phyloP scores from a whole-genome alignment of 1,140 invertebrate genomes.

The Halotydeus destructor region DNA sequence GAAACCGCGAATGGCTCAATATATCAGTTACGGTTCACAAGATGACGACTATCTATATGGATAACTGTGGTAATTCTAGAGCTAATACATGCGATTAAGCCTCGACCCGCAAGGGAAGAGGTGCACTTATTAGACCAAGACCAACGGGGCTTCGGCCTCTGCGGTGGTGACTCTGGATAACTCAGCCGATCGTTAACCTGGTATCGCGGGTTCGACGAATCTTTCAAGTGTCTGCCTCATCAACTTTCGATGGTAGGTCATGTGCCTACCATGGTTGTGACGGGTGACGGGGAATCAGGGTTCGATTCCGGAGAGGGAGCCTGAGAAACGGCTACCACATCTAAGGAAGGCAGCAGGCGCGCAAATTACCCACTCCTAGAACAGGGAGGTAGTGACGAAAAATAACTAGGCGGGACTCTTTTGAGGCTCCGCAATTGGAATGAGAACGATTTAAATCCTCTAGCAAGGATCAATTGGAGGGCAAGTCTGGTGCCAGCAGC shows the following conservation, averaged over 20 bases:
- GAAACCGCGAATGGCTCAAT: conserved; percentile 59
- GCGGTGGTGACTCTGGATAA: conserved; percentile 53
- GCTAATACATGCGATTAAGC: conserved; percentile 23
- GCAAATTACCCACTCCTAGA: conserved; percentile 63
- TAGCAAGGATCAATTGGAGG: conserved; percentile 66
- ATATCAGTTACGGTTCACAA: conserved; percentile 50
- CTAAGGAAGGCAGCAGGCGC: conserved; percentile 75
- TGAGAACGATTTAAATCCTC: conserved; percentile 72
- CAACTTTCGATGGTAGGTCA: conserved; percentile 33
- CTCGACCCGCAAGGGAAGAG: conserved; percentile 8
- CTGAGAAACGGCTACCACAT: conserved; percentile 79
- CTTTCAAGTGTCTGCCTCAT: conserved; percentile 73
- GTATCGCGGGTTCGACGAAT: conserved; percentile 38
- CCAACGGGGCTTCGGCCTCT: conserved; percentile 1
- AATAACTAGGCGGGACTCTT: conserved; percentile 62
- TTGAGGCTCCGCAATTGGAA: conserved; percentile 58
- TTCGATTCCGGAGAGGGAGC: conserved; percentile 43
- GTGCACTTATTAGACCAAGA: conserved; percentile 16
- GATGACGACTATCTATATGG: conserved; percentile 48
- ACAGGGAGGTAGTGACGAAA: conserved; percentile 58
- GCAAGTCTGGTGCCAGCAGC: conserved; percentile 50
- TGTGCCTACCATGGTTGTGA: conserved; percentile 52
- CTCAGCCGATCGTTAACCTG: conserved; percentile 48
- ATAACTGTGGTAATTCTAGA: conserved; percentile 51
- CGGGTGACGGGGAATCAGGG: conserved; percentile 42